Conservation (phyloP, 2,113 vertebrate species). For the Corythoichthys intestinalis region DNA sequence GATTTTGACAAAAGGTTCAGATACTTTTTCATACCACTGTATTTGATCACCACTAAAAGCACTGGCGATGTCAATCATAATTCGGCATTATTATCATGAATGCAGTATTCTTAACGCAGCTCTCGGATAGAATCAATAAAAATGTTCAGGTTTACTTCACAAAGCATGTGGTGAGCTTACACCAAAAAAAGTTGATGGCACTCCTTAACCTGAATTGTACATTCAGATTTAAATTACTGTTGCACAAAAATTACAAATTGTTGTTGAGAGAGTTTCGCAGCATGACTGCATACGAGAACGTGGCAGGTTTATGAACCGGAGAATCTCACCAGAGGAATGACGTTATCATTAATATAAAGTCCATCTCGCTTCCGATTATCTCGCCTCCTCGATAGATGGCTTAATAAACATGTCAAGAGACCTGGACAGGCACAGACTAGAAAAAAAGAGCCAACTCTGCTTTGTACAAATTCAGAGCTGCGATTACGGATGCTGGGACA, state of each 20-base stretch:
- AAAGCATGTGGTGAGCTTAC: background rate
- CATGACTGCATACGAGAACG: slow-evolving; percentile 10
- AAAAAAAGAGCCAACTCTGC: slow-evolving; percentile 14
- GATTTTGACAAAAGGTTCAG: too few relatives aligned
- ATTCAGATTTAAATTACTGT: background rate
- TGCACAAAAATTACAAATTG: slow-evolving; percentile 39
- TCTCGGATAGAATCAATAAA: background rate
- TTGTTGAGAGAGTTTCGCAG: slow-evolving; percentile 9
- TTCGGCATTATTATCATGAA: background rate
- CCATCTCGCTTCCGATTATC: slow-evolving; percentile 7
- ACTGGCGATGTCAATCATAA: background rate
- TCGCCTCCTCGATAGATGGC: slow-evolving; percentile 23
- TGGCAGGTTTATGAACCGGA: slow-evolving; percentile 16
- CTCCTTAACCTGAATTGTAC: slow-evolving; percentile 12
- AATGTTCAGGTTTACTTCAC: background rate
- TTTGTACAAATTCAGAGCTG: slow-evolving; percentile 41
- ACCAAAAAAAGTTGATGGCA: background rate
- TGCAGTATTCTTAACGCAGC: background rate
- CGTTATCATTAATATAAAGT: background rate
- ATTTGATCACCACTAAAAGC: background rate
- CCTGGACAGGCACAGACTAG: slow-evolving; percentile 7
- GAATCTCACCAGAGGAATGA: background rate
- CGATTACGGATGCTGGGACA: slow-evolving; percentile 17
- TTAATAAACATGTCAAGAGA: slow-evolving; percentile 45
- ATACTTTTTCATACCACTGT: too few relatives aligned